A percentile compares a stretch with the other conserved stretches of the same genome.
Conservation (phyloP, 2,888 invertebrate genomes). For the Geophilus truncorum region DNA sequence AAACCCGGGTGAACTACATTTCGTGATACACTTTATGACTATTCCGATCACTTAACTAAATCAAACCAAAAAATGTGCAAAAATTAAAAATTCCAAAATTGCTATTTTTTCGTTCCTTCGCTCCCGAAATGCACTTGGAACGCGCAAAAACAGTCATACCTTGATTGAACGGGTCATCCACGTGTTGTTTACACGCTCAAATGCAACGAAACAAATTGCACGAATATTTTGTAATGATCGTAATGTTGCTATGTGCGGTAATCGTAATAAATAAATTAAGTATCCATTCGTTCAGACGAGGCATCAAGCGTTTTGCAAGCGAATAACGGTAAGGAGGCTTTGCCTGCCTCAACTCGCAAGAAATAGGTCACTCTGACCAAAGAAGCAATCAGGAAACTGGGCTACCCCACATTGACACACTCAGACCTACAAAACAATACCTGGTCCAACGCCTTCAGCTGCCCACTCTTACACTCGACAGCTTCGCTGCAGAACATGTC, state of each 20-base stretch:
- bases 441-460: slow-evolving; percentile 14
- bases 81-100: background rate
- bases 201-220: no score
- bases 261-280: no score
- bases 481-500: background rate
- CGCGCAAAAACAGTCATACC: background rate
- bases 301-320: background rate
- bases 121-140: background rate
- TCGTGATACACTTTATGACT: slow-evolving; percentile 11
- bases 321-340: background rate
- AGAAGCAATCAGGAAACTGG: slow-evolving; percentile 31
- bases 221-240: no score
- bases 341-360: slow-evolving; percentile 6
- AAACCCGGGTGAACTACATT: slow-evolving; percentile 29
- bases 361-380: slow-evolving; percentile 29
- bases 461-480: background rate
- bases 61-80: background rate
- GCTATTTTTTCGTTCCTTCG: background rate
- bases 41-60: background rate
- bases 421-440: slow-evolving; percentile 23
- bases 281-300: background rate
- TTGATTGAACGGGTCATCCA: background rate
- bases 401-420: slow-evolving; percentile 29
- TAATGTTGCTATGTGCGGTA: background rate
- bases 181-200: no score